Base-by-base conservation (phyloP, 2,888 invertebrate genomes). In the Callyntrura sp. region DNA sequence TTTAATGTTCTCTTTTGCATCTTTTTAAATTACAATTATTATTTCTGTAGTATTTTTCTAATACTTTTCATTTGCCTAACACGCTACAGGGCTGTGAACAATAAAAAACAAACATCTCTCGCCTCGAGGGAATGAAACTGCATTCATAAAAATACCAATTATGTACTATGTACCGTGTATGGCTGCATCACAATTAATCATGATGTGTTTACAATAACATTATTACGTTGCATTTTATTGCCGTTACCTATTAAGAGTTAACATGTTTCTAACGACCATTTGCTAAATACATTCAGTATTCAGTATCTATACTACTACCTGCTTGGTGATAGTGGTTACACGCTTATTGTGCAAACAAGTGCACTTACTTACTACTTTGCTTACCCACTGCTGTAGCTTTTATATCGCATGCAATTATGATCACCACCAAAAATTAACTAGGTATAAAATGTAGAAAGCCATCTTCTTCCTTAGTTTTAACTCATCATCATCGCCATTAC, bases 101-200 rank as follows among this genome's bases (percentile, higher is more conserved):
- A 73, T 78, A 78, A 78, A 35, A 70, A 78, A 78, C 60, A 85
- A 85, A 85, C 76, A 85, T 76, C 76, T 78, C 78, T 78, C 55
- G 78, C 85, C 85, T 85, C 55, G 48, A 45, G 85, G 85, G 85
- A 45, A 76, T 55, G 17, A 70, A 83, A 70, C 83, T 83, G 83
- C 83, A 83, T 68, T 68, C 68, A 35, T 62, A 51, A 83, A 78
- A 83, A 78, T 78, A 78, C 78, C 78, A 78, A 78, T 78, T 78
- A 35, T 35, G 35, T 6, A 35, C 35, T 35, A 35, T 35, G 35
- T 35, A 78, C 78, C 78, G 55, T 78, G 12, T 78, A 78, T 23
- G 78, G 78, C 20, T 57, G 55, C 57, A 78, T 78, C 35, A 78
- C 78, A 78, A 78, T 78, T 78, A 78, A 78, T 78, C 78, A 78